Evolutionary conservation across 30 jellyfish, hydroid and myxozoan species (phyloP).

Genomic region (Aurelia aurita): DNA sequence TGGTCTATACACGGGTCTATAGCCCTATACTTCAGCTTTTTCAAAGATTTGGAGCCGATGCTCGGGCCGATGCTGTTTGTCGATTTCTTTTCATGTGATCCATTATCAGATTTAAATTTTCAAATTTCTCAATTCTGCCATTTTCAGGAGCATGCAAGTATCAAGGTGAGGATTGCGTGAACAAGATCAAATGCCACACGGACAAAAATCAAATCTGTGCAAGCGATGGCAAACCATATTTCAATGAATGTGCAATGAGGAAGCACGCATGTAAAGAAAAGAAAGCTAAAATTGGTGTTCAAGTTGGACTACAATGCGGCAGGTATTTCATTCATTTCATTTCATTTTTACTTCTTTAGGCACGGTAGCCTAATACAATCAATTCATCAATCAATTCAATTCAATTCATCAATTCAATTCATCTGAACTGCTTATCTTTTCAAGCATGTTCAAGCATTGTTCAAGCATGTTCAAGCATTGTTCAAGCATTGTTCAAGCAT

Average conservation of each 20-base stretch:
- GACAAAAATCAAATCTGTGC: conserved; percentile 40
- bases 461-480: no score
- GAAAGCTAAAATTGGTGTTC: conserved; percentile 32
- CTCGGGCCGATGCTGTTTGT: no score
- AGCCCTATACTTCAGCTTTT: no score
- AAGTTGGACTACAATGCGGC: background rate
- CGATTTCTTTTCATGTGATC: background rate
- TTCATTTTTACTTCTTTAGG: background rate
- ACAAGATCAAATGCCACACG: background rate
- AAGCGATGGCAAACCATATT: conserved; percentile 42
- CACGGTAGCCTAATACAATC: no score
- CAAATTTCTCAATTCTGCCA: background rate
- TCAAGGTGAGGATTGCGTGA: background rate
- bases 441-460: no score
- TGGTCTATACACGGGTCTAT: no score
- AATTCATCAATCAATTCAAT: no score
- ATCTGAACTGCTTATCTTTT: no score
- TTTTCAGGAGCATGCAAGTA: background rate
- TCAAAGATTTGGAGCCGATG: no score
- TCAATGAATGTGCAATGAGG: conserved; percentile 56
- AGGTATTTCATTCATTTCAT: background rate
- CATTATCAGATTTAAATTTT: background rate
- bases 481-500: no score
- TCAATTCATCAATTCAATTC: no score
- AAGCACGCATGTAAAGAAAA: conserved; percentile 32